phyloP scores from a whole-genome alignment of 2,113 vertebrate genomes.

The Polypterus senegalus region DNA sequence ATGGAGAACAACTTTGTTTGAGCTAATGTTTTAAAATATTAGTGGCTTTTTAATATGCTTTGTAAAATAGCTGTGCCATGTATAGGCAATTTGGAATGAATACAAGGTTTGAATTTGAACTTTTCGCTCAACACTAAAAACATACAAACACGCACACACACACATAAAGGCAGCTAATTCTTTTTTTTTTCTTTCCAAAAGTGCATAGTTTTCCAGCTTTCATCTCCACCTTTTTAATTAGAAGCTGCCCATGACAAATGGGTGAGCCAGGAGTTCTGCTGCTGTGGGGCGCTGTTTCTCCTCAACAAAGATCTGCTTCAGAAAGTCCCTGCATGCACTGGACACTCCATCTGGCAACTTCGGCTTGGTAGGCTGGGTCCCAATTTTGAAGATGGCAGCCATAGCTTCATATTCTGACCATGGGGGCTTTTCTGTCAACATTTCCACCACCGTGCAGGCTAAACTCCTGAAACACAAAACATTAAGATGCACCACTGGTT shows the following conservation, averaged over 20 bases:
- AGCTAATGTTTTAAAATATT: too few relatives aligned
- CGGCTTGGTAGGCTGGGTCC: constrained; percentile 80
- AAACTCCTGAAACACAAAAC: constrained; percentile 57
- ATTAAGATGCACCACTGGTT: too few relatives aligned
- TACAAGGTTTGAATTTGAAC: too few relatives aligned
- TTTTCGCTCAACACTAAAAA: too few relatives aligned
- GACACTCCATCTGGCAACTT: constrained; percentile 65
- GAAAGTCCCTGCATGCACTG: constrained; percentile 63
- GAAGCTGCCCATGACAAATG: constrained; percentile 64
- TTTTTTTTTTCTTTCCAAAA: too few relatives aligned
- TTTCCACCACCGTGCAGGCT: constrained; percentile 81
- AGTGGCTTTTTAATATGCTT: too few relatives aligned
- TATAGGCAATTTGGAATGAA: too few relatives aligned
- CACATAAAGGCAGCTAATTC: too few relatives aligned
- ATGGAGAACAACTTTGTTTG: too few relatives aligned
- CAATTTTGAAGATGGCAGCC: constrained; percentile 85
- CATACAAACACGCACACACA: too few relatives aligned
- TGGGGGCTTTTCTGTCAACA: constrained; percentile 80
- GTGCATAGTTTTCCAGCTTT: too few relatives aligned
- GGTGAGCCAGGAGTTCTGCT: constrained; percentile 64
- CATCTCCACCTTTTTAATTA: constrained; percentile 24
- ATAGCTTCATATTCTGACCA: constrained; percentile 86
- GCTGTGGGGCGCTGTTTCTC: constrained; percentile 78
- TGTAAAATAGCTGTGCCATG: too few relatives aligned
- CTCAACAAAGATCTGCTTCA: constrained; percentile 76